These are phyloP conservation scores for Archocentrus centrarchus DNA, from an alignment of 2,113 vertebrate genomes.

Conservation along the genomic window DNA sequence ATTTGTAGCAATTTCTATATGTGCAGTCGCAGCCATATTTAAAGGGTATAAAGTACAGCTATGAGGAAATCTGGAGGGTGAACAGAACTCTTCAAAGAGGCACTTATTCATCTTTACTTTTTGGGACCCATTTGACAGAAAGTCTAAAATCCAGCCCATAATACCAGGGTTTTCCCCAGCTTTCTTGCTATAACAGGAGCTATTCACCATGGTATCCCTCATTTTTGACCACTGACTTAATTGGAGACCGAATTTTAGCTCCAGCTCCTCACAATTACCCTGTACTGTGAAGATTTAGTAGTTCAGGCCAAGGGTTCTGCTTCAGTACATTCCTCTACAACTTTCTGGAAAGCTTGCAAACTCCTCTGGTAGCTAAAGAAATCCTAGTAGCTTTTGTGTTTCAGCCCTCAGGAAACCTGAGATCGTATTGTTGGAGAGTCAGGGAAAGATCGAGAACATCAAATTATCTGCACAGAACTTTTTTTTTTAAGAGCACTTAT, in stretches of 20 bases:
- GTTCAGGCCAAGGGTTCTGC: conserved; percentile 22
- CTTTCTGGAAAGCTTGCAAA: conserved; percentile 4
- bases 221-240: conserved; percentile 1
- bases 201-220: neutral
- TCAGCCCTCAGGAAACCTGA: conserved; percentile 31
- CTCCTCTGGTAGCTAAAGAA: conserved; percentile 7
- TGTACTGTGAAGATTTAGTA: neutral
- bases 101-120: neutral
- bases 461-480: conserved; percentile 40
- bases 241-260: neutral
- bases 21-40: neutral
- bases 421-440: conserved; percentile 22
- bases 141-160: neutral
- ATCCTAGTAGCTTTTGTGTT: conserved; percentile 1
- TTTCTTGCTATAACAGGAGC: neutral
- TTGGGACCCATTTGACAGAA: neutral
- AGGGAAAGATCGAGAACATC: conserved; percentile 34
- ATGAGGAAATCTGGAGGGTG: neutral
- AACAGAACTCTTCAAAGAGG: neutral
- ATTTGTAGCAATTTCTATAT: neutral
- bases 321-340: neutral
- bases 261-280: neutral
- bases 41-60: neutral
- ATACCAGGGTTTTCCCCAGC: neutral
- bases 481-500: conserved; percentile 44